Evolutionary conservation across 2,888 invertebrate genomes (phyloP), one percentile per base, ranked within the genome.

Genomic region (Pogonocherus hispidulus): DNA sequence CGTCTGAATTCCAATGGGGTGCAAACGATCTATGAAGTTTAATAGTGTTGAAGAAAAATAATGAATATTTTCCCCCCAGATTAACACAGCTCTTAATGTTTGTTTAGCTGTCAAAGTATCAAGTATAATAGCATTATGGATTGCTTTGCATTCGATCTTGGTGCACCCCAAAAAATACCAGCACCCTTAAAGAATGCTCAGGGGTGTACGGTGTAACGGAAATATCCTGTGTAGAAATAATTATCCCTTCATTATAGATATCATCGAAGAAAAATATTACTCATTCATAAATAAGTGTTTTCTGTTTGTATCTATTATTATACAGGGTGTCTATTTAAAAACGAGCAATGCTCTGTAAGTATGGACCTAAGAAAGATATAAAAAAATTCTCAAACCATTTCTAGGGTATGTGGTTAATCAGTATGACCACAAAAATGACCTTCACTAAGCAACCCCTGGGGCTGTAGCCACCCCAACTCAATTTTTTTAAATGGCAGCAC

Each of bases 161-260:
- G 41, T 8, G 41, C 41, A 47, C 47, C 27, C 47, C n/a, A 20
- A 57, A 57, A 57, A 20, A 57, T 23, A 20, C 14, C 56, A 44
- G 20, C 51, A 22, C 56, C 56, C 59, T 32, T 59, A 46, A 23
- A 16, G 9, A 23, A 59, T 41, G 47, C 47, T 23, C 8, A 16
- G 18, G 47, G 47, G 47, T 18, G 46, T 23, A 23, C 20, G 16
- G 23, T 16, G 59, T 57, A 73, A 72, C 76, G 76, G 76, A 76
- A 76, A 74, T 71, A 67, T 69, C 63, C 67, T 60, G 67, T 73
- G 70, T 66, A 54, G 51, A 59, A 65, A 68, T 69, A 73, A 73
- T 70, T 71, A 57, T 57, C 65, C 52, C 64, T 47, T 32, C 52
- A 52, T 52, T 52, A 52, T 41, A 47, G 59, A 59, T 47, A 32